A percentile compares a stretch with the other conserved stretches of the same genome.
phyloP scores from a whole-genome alignment of 1,140 invertebrate species.

The Drosophila burlai region DNA sequence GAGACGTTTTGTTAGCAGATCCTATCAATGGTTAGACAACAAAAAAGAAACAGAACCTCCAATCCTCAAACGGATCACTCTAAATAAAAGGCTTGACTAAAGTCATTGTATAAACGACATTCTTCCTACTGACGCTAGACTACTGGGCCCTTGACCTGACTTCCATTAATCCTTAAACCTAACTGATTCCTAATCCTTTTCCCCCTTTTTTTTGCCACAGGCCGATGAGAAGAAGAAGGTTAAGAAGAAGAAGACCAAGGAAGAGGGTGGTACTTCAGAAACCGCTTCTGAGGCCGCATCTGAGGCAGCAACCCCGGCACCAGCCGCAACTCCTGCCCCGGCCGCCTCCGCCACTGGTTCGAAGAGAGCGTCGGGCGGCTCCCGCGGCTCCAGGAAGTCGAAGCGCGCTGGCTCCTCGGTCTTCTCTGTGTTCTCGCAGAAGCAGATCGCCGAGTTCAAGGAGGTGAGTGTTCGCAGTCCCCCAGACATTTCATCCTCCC shows the following conservation, averaged over 20 bases:
- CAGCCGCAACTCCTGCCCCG: constrained; percentile 86
- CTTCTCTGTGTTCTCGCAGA: constrained; percentile 97
- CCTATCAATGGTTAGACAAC: not conserved
- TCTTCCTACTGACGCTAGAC: not conserved
- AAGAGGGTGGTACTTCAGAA: constrained; percentile 89
- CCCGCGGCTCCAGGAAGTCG: constrained; percentile 90
- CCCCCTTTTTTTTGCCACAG: constrained; percentile 78
- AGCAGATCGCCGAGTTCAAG: constrained; percentile 98
- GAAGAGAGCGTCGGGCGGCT: constrained; percentile 87
- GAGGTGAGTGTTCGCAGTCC: constrained; percentile 88
- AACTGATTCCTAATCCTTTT: constrained; percentile 13
- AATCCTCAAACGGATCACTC: not conserved
- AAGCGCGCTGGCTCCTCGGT: constrained; percentile 96
- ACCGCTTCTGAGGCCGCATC: constrained; percentile 87
- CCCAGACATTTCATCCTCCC: constrained; percentile 1
- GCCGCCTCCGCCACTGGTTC: constrained; percentile 87
- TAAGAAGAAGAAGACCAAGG: constrained; percentile 92
- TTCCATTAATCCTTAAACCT: not conserved
- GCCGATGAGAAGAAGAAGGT: constrained; percentile 94
- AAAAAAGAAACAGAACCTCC: not conserved
- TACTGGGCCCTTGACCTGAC: constrained; percentile 1
- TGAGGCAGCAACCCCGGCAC: constrained; percentile 87
- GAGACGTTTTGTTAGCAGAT: not conserved
- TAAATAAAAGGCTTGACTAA: no score
- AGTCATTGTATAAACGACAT: no score